These are phyloP conservation scores for Antechinus stuartii DNA, from an alignment of 2,113 vertebrate species.

Conservation along the genomic window DNA sequence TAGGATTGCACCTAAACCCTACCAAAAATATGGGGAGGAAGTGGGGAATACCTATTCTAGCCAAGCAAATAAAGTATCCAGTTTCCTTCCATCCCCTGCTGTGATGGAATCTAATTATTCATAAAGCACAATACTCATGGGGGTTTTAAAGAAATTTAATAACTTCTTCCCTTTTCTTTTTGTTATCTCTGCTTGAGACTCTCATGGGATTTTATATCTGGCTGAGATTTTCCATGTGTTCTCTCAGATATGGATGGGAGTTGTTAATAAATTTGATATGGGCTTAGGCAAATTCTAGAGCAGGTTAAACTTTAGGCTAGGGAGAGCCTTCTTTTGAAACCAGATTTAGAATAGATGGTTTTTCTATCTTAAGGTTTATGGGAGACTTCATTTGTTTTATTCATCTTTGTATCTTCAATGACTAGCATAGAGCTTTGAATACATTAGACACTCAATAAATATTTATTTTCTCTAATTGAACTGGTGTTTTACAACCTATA, in stretches of 20 bases:
- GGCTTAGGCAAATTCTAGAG: background rate
- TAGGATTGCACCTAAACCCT: background rate
- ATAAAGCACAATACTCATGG: background rate
- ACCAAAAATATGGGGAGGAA: background rate
- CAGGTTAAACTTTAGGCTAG: background rate
- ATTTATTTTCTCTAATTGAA: background rate
- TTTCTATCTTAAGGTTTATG: background rate
- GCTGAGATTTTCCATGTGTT: background rate
- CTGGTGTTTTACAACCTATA: background rate
- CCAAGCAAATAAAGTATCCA: background rate
- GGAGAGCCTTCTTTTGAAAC: background rate
- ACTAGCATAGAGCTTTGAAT: background rate
- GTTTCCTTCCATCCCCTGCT: background rate
- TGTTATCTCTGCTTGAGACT: background rate
- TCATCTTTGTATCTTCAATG: background rate
- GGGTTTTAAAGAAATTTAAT: background rate
- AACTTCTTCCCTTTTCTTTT: background rate
- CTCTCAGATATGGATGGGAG: background rate
- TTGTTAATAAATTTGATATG: background rate
- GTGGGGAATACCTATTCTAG: background rate
- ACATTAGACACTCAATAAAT: background rate
- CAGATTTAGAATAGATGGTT: background rate
- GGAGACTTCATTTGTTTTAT: background rate
- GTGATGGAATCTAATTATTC: background rate
- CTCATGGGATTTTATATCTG: background rate